Conservation (phyloP, 1,140 invertebrate species). For the Drosophila ambigua region DNA sequence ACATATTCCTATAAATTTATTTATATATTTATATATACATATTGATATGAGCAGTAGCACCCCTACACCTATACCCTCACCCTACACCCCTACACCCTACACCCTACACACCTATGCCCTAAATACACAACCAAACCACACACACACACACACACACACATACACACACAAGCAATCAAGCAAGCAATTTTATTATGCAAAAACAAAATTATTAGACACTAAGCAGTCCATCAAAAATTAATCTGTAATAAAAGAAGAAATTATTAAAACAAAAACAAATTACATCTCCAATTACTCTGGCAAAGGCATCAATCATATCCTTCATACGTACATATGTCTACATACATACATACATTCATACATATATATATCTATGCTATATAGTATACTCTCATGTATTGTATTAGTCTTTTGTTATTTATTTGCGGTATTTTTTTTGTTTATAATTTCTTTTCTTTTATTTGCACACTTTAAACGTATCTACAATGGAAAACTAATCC, state of each 20-base stretch:
- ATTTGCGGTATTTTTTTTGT: slow-evolving; percentile 50
- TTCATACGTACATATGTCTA: slow-evolving; percentile 33
- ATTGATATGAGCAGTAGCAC: slow-evolving; percentile 73
- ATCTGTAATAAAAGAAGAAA: slow-evolving; percentile 40
- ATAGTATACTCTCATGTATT: slow-evolving; percentile 5
- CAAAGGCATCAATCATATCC: slow-evolving; percentile 48
- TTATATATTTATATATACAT: slow-evolving; percentile 75
- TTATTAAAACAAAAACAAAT: slow-evolving; percentile 10
- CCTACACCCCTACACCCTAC: not conserved
- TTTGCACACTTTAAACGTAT: slow-evolving; percentile 37
- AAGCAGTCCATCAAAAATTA: slow-evolving; percentile 44
- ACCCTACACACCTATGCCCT: too few relatives aligned
- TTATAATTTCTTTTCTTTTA: slow-evolving; percentile 36
- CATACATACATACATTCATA: slow-evolving; percentile 20
- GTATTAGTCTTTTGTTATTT: slow-evolving; percentile 58
- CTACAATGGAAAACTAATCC: slow-evolving; percentile 33
- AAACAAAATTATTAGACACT: slow-evolving; percentile 48
- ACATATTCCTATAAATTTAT: slow-evolving; percentile 81
- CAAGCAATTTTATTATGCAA: slow-evolving; percentile 74
- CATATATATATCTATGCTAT: slow-evolving; percentile 28
- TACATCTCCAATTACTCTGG: slow-evolving; percentile 36
- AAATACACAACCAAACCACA: slow-evolving; percentile 27
- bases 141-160: slow-evolving; percentile 11
- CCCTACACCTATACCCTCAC: slow-evolving; percentile 10
- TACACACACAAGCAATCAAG: slow-evolving; percentile 21